These are phyloP conservation scores for Myotis lucifugus DNA, from an alignment of 2,113 vertebrate species.

Conservation along the genomic window DNA sequence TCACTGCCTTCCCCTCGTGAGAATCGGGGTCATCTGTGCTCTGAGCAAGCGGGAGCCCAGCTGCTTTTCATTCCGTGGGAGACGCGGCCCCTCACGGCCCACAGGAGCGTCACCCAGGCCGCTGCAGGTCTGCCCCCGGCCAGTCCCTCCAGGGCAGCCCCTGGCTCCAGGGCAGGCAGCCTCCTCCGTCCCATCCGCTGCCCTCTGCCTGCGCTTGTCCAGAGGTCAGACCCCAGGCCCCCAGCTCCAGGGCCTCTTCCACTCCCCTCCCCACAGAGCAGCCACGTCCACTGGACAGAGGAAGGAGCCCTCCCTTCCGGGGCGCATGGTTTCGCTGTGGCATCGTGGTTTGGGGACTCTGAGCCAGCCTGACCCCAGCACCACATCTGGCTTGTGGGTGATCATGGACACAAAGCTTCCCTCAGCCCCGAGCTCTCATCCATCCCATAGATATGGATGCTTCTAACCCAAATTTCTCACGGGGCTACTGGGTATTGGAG, in stretches of 20 bases:
- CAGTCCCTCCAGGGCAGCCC: neutral
- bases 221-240: neutral
- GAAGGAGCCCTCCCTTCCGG: neutral
- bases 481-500: neutral
- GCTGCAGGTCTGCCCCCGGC: neutral
- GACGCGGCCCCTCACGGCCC: fast-evolving
- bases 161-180: neutral
- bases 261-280: neutral
- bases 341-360: neutral
- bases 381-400: neutral
- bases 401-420: neutral
- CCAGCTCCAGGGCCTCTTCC: neutral
- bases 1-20: neutral
- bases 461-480: no score
- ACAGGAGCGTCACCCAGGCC: fast-evolving
- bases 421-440: neutral
- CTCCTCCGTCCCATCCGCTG: neutral
- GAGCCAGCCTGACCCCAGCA: neutral
- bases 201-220: neutral
- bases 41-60: neutral
- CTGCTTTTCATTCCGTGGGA: neutral
- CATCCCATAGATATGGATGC: fast-evolving
- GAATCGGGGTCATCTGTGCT: neutral
- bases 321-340: fast-evolving
- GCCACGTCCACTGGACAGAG: neutral